Evolutionary conservation across 2,797 vertebrate species (phyloP), one percentile per base, ranked within the genome.

Genomic region (Enteromius thamalakanensis): DNA sequence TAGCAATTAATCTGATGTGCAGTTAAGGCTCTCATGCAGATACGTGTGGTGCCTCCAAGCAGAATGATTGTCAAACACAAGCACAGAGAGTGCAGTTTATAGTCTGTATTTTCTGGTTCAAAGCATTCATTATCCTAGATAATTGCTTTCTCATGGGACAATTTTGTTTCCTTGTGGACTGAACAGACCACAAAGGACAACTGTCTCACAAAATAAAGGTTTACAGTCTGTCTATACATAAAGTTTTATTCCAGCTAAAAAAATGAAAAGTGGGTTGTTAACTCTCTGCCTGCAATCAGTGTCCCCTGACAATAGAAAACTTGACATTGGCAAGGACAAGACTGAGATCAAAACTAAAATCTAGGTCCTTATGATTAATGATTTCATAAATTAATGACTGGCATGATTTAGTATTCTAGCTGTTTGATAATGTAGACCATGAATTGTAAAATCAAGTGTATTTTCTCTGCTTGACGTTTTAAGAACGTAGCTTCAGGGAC

Each of bases 131-230:
- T 83, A 86, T 89, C 70, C 67, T 72, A 79, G 72, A 82, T 87
- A 84, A 85, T 71, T 77, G 60, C 60, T 60, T 87, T 87, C 88
- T 87, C 87, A 40, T 87, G 87, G 71, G 85, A 87, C 74, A 79
- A 14, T 72, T 69, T 15, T 76, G 26, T 67, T 70, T 78, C 81
- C 58, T 80, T 60, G 68, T 69, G 71, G 76, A 32, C 81, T 78
- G 69, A 72, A 51, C n/a, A 76, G 75, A 76, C 49, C 47, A 74
- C 85, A 85, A 80, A 87, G 85, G 78, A 78, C 80, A 76, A 81
- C 53, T 49, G 49, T 87, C 64, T 82, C 79, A 26, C 58, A 65
- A 80, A 82, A 72, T 80, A 75, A 84, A 62, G 71, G 72, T 64
- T 77, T 53, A 58, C 26, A 12, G 51, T 68, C 67, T 76, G 47